Percentiles rank a stretch among this genome's conserved stretches.
Evolutionary conservation across 2,113 vertebrate species (phyloP).

Genomic region (Numida meleagris): DNA sequence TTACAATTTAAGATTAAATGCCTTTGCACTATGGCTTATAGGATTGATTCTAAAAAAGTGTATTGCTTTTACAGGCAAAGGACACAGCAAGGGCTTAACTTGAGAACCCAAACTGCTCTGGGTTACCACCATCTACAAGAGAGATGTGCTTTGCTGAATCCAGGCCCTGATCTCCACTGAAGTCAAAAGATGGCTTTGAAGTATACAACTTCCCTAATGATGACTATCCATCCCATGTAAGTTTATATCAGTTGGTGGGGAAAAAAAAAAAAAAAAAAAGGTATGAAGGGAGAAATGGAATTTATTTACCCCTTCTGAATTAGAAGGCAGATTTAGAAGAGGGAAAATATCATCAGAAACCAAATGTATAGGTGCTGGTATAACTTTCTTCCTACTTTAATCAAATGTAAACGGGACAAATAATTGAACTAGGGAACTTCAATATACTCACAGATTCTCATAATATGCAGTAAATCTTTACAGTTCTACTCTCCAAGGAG

Average conservation of each 20-base stretch:
- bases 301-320: neutral
- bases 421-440: constrained; percentile 38
- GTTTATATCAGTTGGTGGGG: neutral
- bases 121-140: neutral
- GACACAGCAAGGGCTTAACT: neutral
- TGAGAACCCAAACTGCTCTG: neutral
- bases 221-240: neutral
- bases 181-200: neutral
- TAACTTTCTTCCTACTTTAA: constrained; percentile 30
- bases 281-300: neutral
- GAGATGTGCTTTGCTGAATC: neutral
- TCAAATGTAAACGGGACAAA: constrained; percentile 20
- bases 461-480: constrained; percentile 63
- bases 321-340: neutral
- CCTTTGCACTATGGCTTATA: neutral
- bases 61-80: neutral
- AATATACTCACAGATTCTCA: constrained; percentile 33
- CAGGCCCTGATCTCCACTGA: neutral
- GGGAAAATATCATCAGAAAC: neutral
- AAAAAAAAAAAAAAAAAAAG: neutral
- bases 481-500: constrained; percentile 38
- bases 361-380: neutral
- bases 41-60: neutral
- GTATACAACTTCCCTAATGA: neutral
- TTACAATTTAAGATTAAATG: constrained; percentile 6